phyloP scores from a whole-genome alignment of 2,113 vertebrate genomes.

The Plotosus lineatus region DNA sequence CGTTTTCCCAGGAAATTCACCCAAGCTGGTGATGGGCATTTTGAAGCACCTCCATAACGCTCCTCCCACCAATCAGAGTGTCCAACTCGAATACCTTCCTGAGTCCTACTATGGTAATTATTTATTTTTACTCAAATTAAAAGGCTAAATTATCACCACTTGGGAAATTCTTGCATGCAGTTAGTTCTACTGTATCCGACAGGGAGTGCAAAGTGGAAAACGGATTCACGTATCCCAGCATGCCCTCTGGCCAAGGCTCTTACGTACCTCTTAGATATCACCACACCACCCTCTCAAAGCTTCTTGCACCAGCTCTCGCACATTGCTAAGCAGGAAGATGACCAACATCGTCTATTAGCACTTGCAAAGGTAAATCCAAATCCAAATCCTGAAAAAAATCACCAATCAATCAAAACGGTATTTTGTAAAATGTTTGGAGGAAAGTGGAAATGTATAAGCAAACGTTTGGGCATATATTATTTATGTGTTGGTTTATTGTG shows the following conservation, averaged over 20 bases:
- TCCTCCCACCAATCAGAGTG: slow-evolving; percentile 66
- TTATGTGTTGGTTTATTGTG: too few relatives aligned
- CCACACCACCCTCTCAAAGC: slow-evolving; percentile 78
- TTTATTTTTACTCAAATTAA: neutral
- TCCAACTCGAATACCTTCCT: slow-evolving; percentile 71
- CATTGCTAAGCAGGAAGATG: slow-evolving; percentile 63
- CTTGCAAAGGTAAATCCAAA: slow-evolving; percentile 67
- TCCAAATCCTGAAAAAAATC: neutral
- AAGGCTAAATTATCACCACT: neutral
- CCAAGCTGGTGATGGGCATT: slow-evolving; percentile 71
- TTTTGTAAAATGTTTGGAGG: neutral
- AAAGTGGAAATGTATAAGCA: too few relatives aligned
- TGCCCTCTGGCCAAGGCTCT: slow-evolving; percentile 76
- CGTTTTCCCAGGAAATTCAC: slow-evolving; percentile 77
- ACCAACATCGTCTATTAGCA: slow-evolving; percentile 68
- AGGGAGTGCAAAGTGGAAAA: slow-evolving; percentile 71
- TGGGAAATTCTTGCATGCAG: neutral
- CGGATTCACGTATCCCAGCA: slow-evolving; percentile 71
- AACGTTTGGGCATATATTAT: too few relatives aligned
- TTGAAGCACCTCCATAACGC: slow-evolving; percentile 71
- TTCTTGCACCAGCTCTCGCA: slow-evolving; percentile 76
- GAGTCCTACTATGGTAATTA: slow-evolving; percentile 63
- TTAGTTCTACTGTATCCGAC: slow-evolving; percentile 6
- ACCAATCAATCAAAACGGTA: neutral
- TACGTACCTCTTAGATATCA: slow-evolving; percentile 80